Conservation (phyloP, 2,888 invertebrate genomes). For the Mesorhabditis sp. region DNA sequence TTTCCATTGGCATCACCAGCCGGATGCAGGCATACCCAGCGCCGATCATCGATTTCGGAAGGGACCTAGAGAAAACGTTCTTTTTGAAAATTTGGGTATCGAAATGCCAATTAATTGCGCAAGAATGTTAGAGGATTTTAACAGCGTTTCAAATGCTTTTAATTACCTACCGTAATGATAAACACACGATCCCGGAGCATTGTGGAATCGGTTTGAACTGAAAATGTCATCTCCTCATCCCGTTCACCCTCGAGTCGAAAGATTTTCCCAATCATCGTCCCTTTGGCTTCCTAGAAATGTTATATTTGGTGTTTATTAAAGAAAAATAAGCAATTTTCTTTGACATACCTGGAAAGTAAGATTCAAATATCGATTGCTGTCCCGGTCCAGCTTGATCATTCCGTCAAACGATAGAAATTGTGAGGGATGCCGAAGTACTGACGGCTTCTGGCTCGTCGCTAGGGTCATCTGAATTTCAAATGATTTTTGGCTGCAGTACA, state of each 20-base stretch:
- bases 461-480: conserved; percentile 28
- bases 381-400: conserved; percentile 41
- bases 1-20: conserved; percentile 31
- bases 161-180: not conserved
- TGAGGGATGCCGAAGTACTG: conserved; percentile 35
- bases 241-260: conserved; percentile 23
- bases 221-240: conserved; percentile 37
- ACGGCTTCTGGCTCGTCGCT: conserved; percentile 30
- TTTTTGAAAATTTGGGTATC: conserved; percentile 13
- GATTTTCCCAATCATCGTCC: conserved; percentile 39
- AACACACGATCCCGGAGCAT: not conserved
- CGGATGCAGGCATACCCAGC: conserved; percentile 51
- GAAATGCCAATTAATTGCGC: too few relatives aligned
- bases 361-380: conserved; percentile 50
- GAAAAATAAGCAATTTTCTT: not conserved
- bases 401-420: conserved; percentile 42
- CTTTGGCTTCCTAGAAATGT: conserved; percentile 29
- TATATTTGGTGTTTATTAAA: not conserved
- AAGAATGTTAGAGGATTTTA: not conserved
- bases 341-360: conserved; percentile 37
- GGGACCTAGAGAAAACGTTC: conserved; percentile 27
- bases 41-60: conserved; percentile 27
- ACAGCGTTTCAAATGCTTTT: not conserved
- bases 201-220: conserved; percentile 23
- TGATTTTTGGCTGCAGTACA: not conserved